phyloP scores from a whole-genome alignment of 2,797 vertebrate species.

The Momotus momota region DNA sequence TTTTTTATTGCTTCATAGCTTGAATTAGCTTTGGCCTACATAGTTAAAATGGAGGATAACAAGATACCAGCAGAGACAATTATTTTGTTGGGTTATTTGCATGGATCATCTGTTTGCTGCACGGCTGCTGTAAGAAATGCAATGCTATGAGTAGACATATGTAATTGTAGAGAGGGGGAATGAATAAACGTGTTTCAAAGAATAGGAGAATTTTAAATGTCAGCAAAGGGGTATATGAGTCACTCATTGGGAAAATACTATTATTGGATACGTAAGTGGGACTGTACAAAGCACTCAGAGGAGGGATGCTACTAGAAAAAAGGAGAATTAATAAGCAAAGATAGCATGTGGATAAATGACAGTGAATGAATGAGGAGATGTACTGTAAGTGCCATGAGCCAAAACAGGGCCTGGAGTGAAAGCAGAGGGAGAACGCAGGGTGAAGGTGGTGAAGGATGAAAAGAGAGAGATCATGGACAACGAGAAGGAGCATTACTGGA shows the following conservation, averaged over 20 bases:
- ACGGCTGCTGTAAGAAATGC: slow-evolving; percentile 69
- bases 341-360: slow-evolving; percentile 46
- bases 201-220: slow-evolving; percentile 78
- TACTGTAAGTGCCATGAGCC: background rate
- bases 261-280: slow-evolving; percentile 73
- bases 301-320: slow-evolving; percentile 37
- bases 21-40: slow-evolving; percentile 46
- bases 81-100: slow-evolving; percentile 24
- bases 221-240: slow-evolving; percentile 64
- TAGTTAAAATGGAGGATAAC: slow-evolving; percentile 31
- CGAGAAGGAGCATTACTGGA: background rate
- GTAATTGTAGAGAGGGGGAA: slow-evolving; percentile 73
- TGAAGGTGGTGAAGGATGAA: background rate
- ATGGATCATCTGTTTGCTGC: slow-evolving; percentile 32
- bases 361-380: slow-evolving; percentile 58
- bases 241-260: slow-evolving; percentile 73
- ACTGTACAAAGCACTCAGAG: slow-evolving; percentile 41
- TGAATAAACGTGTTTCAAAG: slow-evolving; percentile 82
- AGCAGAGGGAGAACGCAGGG: slow-evolving; percentile 8
- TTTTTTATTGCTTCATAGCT: slow-evolving; percentile 36
- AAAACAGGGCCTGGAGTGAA: background rate
- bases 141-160: slow-evolving; percentile 63
- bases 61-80: slow-evolving; percentile 16
- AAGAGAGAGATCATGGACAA: background rate
- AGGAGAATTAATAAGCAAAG: slow-evolving; percentile 29